These are phyloP conservation scores for Sebastes dallii DNA, from an alignment of 2,797 vertebrate genomes.

Conservation along the genomic window DNA sequence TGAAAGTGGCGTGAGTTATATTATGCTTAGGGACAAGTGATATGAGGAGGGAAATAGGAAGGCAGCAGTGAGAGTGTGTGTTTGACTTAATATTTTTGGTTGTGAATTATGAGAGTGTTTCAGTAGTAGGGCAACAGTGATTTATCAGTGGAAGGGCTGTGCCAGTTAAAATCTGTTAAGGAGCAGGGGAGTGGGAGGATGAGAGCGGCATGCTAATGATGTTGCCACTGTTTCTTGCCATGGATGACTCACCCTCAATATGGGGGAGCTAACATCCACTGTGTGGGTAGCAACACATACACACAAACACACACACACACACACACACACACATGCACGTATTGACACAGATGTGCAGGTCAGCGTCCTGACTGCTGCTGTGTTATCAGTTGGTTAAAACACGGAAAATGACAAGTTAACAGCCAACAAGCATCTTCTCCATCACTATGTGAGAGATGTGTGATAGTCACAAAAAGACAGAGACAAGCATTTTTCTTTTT, in stretches of 20 bases:
- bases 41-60: constrained; percentile 18
- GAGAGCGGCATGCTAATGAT: constrained; percentile 84
- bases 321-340: constrained; percentile 12
- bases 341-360: constrained; percentile 22
- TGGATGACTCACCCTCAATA: constrained; percentile 80
- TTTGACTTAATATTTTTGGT: constrained; percentile 67
- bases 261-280: constrained; percentile 75
- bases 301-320: background rate
- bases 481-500: constrained; percentile 9
- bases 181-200: constrained; percentile 76
- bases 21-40: constrained; percentile 7
- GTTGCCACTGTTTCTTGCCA: constrained; percentile 76
- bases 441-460: background rate
- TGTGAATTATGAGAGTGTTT: constrained; percentile 63
- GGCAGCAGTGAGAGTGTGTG: constrained; percentile 14
- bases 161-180: constrained; percentile 80
- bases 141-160: constrained; percentile 67
- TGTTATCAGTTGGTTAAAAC: background rate
- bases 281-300: constrained; percentile 63
- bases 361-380: background rate
- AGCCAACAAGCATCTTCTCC: background rate
- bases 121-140: constrained; percentile 57
- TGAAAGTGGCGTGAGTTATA: constrained; percentile 13
- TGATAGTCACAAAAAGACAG: background rate
- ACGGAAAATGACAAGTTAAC: background rate